phyloP scores from a whole-genome alignment of 2,888 invertebrate species.

The Heteromurus nitidus region DNA sequence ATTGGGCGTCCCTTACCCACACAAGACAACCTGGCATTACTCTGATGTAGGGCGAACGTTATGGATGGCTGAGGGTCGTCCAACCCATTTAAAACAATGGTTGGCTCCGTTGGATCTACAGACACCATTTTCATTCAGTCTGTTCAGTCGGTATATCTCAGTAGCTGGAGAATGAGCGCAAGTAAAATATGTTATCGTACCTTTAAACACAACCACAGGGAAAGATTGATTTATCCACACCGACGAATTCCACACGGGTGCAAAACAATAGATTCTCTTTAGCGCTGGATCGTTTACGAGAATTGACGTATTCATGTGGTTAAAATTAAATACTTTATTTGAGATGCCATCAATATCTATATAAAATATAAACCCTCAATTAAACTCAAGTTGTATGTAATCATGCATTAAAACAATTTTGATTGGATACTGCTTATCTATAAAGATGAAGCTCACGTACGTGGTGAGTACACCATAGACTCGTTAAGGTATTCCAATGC shows the following conservation, averaged over 20 bases:
- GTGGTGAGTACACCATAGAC: constrained; percentile 2
- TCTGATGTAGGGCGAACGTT: constrained; percentile 26
- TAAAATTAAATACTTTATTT: constrained; percentile 13
- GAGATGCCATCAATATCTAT: constrained; percentile 51
- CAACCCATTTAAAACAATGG: not conserved
- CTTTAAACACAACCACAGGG: not conserved
- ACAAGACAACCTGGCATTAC: constrained; percentile 32
- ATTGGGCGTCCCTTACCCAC: no score
- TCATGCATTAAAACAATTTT: no score
- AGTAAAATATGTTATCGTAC: no score
- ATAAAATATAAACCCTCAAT: no score
- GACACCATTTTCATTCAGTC: no score
- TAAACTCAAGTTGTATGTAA: no score
- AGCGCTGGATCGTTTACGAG: not conserved
- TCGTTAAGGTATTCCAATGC: constrained; percentile 47
- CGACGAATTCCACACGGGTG: constrained; percentile 64
- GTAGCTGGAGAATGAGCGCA: no score
- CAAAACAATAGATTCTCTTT: constrained; percentile 49
- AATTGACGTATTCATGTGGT: constrained; percentile 41
- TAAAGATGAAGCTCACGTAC: no score
- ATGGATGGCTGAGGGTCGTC: not conserved
- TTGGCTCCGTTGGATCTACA: not conserved
- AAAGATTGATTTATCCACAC: constrained; percentile 59
- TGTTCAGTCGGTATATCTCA: no score
- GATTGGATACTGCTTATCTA: no score